phyloP scores from a whole-genome alignment of 2,797 vertebrate species.

The Acanthopagrus latus region DNA sequence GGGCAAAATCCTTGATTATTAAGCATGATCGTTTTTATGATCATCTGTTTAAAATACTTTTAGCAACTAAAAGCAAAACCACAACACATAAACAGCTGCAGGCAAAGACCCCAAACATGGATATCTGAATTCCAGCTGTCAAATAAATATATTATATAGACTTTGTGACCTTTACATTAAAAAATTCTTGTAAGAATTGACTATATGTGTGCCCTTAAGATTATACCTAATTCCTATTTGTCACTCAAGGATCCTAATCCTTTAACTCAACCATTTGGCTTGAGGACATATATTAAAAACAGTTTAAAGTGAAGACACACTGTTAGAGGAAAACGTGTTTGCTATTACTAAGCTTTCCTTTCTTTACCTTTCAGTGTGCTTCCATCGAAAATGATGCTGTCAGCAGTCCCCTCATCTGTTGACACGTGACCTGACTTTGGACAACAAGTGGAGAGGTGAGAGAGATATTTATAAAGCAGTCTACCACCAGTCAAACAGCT shows the following conservation, averaged over 20 bases:
- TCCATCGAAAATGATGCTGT: constrained; percentile 46
- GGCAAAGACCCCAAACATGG: neutral
- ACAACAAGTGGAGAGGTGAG: constrained; percentile 32
- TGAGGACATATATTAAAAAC: neutral
- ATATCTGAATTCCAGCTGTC: neutral
- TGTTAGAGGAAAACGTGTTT: neutral
- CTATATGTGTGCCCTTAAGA: neutral
- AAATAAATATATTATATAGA: neutral
- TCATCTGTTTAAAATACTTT: neutral
- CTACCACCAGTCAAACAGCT: neutral
- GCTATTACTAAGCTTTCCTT: neutral
- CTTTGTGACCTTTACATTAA: neutral
- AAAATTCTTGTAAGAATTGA: too few relatives aligned
- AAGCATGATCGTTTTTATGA: neutral
- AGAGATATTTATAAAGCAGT: neutral
- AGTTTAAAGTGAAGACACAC: neutral
- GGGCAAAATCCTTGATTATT: neutral
- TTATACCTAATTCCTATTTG: neutral
- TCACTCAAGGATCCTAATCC: neutral
- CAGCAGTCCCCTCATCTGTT: constrained; percentile 45
- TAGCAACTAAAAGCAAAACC: neutral
- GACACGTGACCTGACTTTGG: constrained; percentile 40
- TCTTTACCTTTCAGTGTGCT: constrained; percentile 59
- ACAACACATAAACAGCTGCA: neutral
- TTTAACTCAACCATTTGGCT: neutral